Conservation (phyloP, 2,113 vertebrate species). For the Accipiter cooperii region DNA sequence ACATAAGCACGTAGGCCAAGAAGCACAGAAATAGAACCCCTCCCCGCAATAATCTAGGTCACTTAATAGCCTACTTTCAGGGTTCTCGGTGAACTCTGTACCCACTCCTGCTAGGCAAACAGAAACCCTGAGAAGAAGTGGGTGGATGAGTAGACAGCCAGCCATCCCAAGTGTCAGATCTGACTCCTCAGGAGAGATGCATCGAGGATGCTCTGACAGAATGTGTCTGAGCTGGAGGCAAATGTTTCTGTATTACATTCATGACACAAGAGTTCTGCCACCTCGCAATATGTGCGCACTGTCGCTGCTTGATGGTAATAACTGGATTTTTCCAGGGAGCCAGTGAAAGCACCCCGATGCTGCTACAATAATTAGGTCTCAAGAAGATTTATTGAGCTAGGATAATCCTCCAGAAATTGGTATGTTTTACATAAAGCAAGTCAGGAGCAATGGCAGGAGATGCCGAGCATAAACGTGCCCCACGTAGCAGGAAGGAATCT, state of each 20-base stretch:
- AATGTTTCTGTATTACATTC: constrained; percentile 59
- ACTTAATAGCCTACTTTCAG: constrained; percentile 63
- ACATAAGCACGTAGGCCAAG: not conserved
- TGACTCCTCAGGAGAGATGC: constrained; percentile 53
- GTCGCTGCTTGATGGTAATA: constrained; percentile 1
- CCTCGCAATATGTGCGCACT: constrained; percentile 2
- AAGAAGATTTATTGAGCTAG: not conserved
- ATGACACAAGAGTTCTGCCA: constrained; percentile 53
- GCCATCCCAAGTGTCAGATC: constrained; percentile 63
- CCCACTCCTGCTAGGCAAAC: constrained; percentile 62
- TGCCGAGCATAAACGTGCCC: not conserved
- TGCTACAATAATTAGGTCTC: not conserved
- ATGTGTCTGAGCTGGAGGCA: constrained; percentile 64
- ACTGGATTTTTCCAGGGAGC: constrained; percentile 35
- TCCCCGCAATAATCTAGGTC: constrained; percentile 48
- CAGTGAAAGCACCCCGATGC: not conserved
- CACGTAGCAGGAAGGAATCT: not conserved
- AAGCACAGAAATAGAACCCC: constrained; percentile 30
- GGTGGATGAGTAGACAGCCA: constrained; percentile 68
- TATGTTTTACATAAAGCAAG: not conserved
- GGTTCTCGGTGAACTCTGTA: constrained; percentile 42
- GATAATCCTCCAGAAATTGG: not conserved
- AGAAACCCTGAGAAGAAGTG: constrained; percentile 66
- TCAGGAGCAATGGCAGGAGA: not conserved
- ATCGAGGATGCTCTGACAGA: constrained; percentile 57